Conservation (phyloP, 1,140 invertebrate genomes). For the Lepidurus arcticus region DNA sequence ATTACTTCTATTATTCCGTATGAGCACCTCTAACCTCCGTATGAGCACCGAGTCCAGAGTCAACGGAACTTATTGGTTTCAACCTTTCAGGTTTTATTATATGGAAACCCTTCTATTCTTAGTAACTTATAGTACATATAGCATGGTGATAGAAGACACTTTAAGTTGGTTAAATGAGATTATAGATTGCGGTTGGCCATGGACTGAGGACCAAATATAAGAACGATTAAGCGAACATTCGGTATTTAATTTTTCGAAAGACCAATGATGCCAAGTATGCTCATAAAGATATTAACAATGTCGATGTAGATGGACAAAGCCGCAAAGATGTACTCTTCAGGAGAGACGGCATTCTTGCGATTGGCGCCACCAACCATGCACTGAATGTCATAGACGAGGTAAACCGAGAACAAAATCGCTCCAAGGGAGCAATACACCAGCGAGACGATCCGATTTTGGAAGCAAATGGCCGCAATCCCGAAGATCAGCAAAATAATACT, state of each 20-base stretch:
- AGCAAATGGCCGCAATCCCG: constrained; percentile 48
- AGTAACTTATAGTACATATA: not conserved
- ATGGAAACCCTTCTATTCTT: not conserved
- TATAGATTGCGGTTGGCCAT: too few species aligned
- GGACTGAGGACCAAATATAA: too few species aligned
- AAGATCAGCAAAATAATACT: constrained; percentile 50
- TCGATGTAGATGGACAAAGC: constrained; percentile 81
- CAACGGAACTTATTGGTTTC: too few species aligned
- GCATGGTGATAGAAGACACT: not conserved
- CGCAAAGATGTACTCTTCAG: constrained; percentile 69
- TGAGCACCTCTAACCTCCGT: not conserved
- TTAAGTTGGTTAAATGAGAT: not conserved
- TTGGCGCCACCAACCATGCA: constrained; percentile 53
- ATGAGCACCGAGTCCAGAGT: too few species aligned
- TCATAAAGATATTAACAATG: constrained; percentile 77
- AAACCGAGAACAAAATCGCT: constrained; percentile 50
- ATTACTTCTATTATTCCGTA: not conserved
- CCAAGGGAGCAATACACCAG: constrained; percentile 49
- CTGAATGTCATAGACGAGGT: constrained; percentile 56
- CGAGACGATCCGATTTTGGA: constrained; percentile 41
- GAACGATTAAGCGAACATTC: too few species aligned
- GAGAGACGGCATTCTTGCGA: constrained; percentile 53
- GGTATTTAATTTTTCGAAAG: not conserved
- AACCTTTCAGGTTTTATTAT: not conserved
- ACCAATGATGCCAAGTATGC: constrained; percentile 54